These are phyloP conservation scores for Heliothis subflexa DNA, from an alignment of 1,140 invertebrate species.

Conservation along the genomic window DNA sequence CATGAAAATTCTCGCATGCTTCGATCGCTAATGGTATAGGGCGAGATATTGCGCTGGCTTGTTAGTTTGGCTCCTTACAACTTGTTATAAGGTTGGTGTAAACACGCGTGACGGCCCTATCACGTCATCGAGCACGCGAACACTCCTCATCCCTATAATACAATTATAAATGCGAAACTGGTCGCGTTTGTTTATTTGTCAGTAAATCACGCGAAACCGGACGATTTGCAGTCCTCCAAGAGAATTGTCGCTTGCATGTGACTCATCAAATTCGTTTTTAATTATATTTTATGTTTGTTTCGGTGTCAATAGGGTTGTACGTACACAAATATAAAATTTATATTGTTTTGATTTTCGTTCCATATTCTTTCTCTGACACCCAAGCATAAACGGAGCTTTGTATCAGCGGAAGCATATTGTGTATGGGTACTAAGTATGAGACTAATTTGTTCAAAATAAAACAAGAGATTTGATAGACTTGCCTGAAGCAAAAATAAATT, in stretches of 20 bases:
- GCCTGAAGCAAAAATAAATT: not conserved
- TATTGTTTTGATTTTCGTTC: too few species aligned
- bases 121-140: constrained; percentile 79
- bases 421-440: too few species aligned
- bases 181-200: constrained; percentile 46
- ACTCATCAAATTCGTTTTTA: not conserved
- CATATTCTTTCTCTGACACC: too few species aligned
- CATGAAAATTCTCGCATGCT: constrained; percentile 59
- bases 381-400: too few species aligned
- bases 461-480: not conserved
- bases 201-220: constrained; percentile 51
- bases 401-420: too few species aligned
- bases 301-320: too few species aligned
- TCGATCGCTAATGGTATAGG: constrained; percentile 66
- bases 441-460: too few species aligned
- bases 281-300: too few species aligned
- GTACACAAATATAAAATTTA: too few species aligned
- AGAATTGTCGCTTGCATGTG: constrained; percentile 15
- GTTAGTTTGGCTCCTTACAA: constrained; percentile 77
- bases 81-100: constrained; percentile 78
- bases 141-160: constrained; percentile 68
- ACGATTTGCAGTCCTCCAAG: not conserved
- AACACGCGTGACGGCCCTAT: constrained; percentile 82
- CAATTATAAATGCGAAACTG: constrained; percentile 65
- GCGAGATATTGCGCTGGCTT: constrained; percentile 72